A percentile compares a stretch with the other conserved stretches of the same genome.
These are phyloP conservation scores for Setipinna tenuifilis DNA, from an alignment of 2,797 vertebrate species.

Conservation along the genomic window DNA sequence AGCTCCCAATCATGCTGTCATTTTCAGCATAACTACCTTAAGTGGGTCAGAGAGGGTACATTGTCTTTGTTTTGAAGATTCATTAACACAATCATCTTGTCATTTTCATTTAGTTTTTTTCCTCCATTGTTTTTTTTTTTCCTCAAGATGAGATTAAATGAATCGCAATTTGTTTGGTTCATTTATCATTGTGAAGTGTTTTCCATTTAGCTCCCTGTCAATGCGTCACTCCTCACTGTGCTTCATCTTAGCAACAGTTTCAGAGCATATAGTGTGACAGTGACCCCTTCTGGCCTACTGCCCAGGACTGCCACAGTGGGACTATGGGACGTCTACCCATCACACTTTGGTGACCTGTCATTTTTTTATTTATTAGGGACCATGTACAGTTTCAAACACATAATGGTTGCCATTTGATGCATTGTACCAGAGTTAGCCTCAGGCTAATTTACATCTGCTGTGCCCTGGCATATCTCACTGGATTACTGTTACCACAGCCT, in stretches of 20 bases:
- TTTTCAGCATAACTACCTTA: not conserved
- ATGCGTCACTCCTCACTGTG: too few species aligned
- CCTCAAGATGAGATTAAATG: not conserved
- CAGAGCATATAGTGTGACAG: constrained; percentile 30
- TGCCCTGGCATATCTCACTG: too few species aligned
- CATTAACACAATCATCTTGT: not conserved
- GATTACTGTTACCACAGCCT: too few species aligned
- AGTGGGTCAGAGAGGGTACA: not conserved
- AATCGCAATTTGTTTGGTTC: not conserved
- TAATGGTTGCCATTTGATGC: too few species aligned
- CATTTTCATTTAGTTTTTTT: not conserved
- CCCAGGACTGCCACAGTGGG: not conserved
- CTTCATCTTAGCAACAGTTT: constrained; percentile 21
- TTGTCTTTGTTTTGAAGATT: not conserved
- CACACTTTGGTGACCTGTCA: too few species aligned
- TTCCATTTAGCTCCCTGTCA: not conserved
- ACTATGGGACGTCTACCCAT: not conserved
- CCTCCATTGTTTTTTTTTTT: not conserved
- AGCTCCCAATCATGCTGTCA: not conserved
- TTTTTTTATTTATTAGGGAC: too few species aligned
- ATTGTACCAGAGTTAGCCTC: too few species aligned
- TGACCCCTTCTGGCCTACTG: constrained; percentile 46
- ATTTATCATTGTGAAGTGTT: not conserved
- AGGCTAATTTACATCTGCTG: too few species aligned
- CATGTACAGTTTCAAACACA: too few species aligned